Conservation (phyloP, 1,140 invertebrate species). For the Zaprionus ghesquierei region DNA sequence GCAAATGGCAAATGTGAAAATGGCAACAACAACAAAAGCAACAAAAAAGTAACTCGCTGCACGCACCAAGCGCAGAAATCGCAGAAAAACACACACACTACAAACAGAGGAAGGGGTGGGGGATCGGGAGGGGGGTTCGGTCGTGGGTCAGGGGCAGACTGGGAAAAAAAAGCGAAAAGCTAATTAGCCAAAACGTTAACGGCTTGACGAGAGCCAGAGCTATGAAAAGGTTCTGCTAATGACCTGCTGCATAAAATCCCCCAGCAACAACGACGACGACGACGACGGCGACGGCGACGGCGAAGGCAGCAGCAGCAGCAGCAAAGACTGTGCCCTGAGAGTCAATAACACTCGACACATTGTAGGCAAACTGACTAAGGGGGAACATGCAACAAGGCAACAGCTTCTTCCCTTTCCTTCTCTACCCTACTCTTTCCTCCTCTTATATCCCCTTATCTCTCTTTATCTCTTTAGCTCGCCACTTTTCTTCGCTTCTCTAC, state of each 20-base stretch:
- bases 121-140: not conserved
- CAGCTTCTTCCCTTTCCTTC: not conserved
- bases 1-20: constrained; percentile 9
- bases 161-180: constrained; percentile 57
- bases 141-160: not conserved
- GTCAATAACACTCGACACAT: constrained; percentile 34
- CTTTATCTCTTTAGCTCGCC: too few species aligned
- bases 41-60: constrained; percentile 28
- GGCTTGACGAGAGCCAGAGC: constrained; percentile 47
- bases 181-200: constrained; percentile 76
- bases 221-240: constrained; percentile 54
- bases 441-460: too few species aligned
- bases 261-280: not conserved
- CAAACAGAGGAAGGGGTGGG: not conserved
- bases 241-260: constrained; percentile 34
- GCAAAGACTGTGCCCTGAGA: not conserved
- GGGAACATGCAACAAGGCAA: not conserved
- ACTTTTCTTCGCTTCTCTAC: too few species aligned
- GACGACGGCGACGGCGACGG: too few species aligned
- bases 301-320: not conserved
- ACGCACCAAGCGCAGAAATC: constrained; percentile 39
- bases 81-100: not conserved
- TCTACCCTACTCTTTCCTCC: not conserved
- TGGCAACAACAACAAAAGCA: not conserved
- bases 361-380: constrained; percentile 10